A percentile compares a stretch with the other conserved stretches of the same genome.
phyloP scores from a whole-genome alignment of 1,140 invertebrate species.

The Dinoponera quadriceps region DNA sequence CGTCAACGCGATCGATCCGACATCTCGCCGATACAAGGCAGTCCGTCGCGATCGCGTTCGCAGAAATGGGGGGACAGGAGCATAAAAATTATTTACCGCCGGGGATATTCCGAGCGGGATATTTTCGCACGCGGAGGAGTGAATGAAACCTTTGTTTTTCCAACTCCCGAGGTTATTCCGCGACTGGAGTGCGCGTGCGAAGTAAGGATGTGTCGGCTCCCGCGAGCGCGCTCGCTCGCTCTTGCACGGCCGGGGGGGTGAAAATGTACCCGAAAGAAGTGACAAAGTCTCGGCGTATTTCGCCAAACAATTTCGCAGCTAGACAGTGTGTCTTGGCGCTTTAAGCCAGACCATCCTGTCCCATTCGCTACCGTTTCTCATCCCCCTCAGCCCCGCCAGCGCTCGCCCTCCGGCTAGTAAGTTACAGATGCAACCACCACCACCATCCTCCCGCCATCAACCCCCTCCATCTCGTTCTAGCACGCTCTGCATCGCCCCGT shows the following conservation, averaged over 20 bases:
- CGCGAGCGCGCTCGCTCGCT: constrained; percentile 62
- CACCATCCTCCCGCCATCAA: constrained; percentile 31
- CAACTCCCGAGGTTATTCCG: constrained; percentile 63
- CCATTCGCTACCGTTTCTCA: constrained; percentile 64
- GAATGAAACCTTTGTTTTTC: constrained; percentile 67
- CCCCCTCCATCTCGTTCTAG: constrained; percentile 66
- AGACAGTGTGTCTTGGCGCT: constrained; percentile 80
- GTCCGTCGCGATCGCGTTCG: background rate
- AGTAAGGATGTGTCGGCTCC: constrained; percentile 49
- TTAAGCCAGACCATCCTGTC: constrained; percentile 80
- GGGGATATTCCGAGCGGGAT: background rate
- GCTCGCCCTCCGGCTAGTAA: constrained; percentile 57
- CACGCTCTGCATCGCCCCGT: constrained; percentile 50
- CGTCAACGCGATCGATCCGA: constrained; percentile 2
- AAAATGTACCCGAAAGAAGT: constrained; percentile 80
- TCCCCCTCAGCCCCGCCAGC: constrained; percentile 36
- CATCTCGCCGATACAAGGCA: constrained; percentile 7
- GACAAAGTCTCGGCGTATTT: constrained; percentile 80
- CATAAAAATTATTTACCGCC: constrained; percentile 47
- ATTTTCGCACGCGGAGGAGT: constrained; percentile 30
- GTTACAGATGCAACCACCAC: constrained; percentile 60
- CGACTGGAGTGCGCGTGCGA: constrained; percentile 29
- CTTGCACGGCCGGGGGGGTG: constrained; percentile 53
- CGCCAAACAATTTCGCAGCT: constrained; percentile 79
- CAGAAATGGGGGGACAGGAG: background rate